These are phyloP conservation scores for Myrmophylax atrothorax DNA, from an alignment of 2,113 vertebrate genomes.

Conservation along the genomic window DNA sequence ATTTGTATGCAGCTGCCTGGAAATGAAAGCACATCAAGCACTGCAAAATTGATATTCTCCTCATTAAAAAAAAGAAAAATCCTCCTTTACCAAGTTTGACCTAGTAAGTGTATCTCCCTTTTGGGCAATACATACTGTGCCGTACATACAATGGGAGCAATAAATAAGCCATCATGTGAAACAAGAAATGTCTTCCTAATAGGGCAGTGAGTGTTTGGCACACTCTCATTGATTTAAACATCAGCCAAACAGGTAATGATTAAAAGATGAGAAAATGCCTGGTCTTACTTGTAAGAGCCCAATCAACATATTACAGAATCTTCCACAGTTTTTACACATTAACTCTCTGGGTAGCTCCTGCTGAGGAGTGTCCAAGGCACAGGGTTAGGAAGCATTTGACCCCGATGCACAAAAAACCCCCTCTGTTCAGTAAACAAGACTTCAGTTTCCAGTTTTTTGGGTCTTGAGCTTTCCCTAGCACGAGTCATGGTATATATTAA, in stretches of 20 bases:
- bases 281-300: background rate
- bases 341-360: background rate
- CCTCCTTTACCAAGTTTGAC: background rate
- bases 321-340: background rate
- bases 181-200: background rate
- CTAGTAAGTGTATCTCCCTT: background rate
- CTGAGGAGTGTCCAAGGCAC: background rate
- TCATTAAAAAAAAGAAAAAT: slow-evolving; percentile 49
- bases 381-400: background rate
- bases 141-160: background rate
- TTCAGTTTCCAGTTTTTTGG: background rate
- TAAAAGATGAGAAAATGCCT: slow-evolving; percentile 37
- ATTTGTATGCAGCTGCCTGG: slow-evolving; percentile 2
- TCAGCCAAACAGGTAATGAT: slow-evolving; percentile 32
- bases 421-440: background rate
- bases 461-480: background rate
- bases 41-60: background rate
- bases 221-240: slow-evolving; percentile 25
- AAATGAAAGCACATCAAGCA: slow-evolving; percentile 10
- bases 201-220: background rate
- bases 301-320: slow-evolving; percentile 1
- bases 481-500: background rate
- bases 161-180: slow-evolving; percentile 37
- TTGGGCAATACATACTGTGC: slow-evolving; percentile 12
- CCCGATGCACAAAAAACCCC: background rate